Evolutionary conservation across 2,797 vertebrate species (phyloP).

Genomic region (Epinephelus malabaricus): DNA sequence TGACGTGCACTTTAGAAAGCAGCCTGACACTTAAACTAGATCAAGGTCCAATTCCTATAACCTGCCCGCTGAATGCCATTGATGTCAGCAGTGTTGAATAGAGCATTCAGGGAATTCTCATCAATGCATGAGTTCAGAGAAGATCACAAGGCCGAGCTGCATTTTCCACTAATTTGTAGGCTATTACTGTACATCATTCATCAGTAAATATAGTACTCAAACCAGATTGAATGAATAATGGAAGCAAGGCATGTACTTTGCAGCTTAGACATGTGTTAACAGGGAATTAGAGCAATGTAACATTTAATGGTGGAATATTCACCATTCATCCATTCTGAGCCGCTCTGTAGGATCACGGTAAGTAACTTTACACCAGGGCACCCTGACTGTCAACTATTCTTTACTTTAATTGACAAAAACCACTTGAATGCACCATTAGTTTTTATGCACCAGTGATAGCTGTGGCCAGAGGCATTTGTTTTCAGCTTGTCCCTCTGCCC

Average conservation of each 20-base stretch:
- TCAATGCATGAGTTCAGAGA: not conserved
- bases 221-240: not conserved
- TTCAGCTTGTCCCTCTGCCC: no score
- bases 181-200: not conserved
- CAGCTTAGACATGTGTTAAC: not conserved
- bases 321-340: not conserved
- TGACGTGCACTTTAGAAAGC: slow-evolving; percentile 33
- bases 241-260: not conserved
- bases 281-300: not conserved
- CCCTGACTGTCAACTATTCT: slow-evolving; percentile 3
- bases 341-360: not conserved
- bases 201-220: not conserved
- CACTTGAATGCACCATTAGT: slow-evolving; percentile 12
- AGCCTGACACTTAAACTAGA: slow-evolving; percentile 35
- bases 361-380: not conserved
- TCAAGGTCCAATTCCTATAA: slow-evolving; percentile 41
- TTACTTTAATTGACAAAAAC: not conserved
- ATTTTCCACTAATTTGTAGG: not conserved
- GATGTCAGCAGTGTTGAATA: not conserved
- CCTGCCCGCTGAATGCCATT: slow-evolving; percentile 21
- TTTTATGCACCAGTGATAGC: not conserved
- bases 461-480: no score
- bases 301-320: not conserved
- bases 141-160: not conserved
- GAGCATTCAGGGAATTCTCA: not conserved